These are phyloP conservation scores for Myotis myotis DNA, from an alignment of 2,797 vertebrate genomes.

Conservation along the genomic window DNA sequence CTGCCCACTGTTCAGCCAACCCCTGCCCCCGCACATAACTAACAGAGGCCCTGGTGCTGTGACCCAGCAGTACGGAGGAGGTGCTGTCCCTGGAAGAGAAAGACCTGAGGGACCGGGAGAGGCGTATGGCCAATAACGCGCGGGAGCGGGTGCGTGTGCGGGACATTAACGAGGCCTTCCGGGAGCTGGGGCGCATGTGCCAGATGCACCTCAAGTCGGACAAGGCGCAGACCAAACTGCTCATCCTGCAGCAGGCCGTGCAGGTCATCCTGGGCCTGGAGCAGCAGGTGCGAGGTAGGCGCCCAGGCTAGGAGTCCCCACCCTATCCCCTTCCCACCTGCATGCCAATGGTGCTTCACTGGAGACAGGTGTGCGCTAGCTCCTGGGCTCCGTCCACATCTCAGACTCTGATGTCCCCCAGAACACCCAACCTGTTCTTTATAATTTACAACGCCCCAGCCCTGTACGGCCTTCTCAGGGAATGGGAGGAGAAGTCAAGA, in stretches of 20 bases:
- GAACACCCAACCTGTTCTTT: not conserved
- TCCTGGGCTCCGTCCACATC: not conserved
- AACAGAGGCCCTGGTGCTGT: conserved; percentile 84
- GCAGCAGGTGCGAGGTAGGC: conserved; percentile 99
- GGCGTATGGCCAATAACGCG: conserved; percentile 97
- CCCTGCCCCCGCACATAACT: conserved; percentile 69
- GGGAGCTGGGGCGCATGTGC: conserved; percentile 99
- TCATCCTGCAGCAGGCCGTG: conserved; percentile 99
- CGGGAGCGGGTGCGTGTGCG: conserved; percentile 98
- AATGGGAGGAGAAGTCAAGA: not conserved
- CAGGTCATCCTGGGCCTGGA: conserved; percentile 99
- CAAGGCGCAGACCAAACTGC: conserved; percentile 99
- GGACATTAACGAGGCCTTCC: conserved; percentile 99
- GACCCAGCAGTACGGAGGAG: conserved; percentile 93
- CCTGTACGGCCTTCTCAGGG: not conserved
- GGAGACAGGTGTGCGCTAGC: not conserved
- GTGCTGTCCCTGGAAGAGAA: conserved; percentile 97
- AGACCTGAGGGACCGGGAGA: conserved; percentile 97
- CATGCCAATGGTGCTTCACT: not conserved
- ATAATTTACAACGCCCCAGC: not conserved
- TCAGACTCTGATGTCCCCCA: not conserved
- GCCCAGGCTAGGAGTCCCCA: conserved; percentile 24
- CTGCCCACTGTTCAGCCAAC: conserved; percentile 65
- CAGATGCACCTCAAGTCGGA: conserved; percentile 99
- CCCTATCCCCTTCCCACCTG: not conserved